These are phyloP conservation scores for Camptogramma bilineatum DNA, from an alignment of 2,888 invertebrate genomes.

Conservation along the genomic window DNA sequence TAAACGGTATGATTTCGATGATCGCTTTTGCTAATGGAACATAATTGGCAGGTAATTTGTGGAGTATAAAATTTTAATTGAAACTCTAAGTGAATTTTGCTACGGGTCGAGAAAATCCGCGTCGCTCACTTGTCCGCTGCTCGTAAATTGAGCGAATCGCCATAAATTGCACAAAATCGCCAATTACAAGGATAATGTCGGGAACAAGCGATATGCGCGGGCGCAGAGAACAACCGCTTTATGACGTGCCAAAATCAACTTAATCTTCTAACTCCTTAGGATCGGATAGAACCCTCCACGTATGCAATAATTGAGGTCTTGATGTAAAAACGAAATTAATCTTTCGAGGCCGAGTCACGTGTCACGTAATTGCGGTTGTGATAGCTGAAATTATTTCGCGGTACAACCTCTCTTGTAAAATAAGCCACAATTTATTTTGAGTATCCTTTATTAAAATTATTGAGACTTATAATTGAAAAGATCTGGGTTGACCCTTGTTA, in stretches of 20 bases:
- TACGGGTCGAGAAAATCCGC: conserved; percentile 57
- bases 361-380: conserved; percentile 51
- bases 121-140: conserved; percentile 81
- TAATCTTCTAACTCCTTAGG: conserved; percentile 56
- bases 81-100: conserved; percentile 72
- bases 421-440: conserved; percentile 27
- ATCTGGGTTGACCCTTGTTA: conserved; percentile 2
- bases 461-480: neutral
- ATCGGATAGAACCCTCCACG: conserved; percentile 52
- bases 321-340: conserved; percentile 58
- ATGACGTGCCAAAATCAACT: conserved; percentile 69
- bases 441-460: neutral
- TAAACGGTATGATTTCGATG: conserved; percentile 51
- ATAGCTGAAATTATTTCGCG: conserved; percentile 52
- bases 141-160: conserved; percentile 81
- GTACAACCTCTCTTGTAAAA: conserved; percentile 46
- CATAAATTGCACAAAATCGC: conserved; percentile 83
- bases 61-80: conserved; percentile 79
- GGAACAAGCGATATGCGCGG: conserved; percentile 57
- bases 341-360: conserved; percentile 56
- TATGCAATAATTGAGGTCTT: conserved; percentile 55
- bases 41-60: conserved; percentile 80
- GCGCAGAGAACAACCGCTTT: conserved; percentile 52
- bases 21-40: conserved; percentile 68
- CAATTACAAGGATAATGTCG: conserved; percentile 80